Evolutionary conservation across 2,113 vertebrate genomes (phyloP).

Genomic region (Pao palembangensis): DNA sequence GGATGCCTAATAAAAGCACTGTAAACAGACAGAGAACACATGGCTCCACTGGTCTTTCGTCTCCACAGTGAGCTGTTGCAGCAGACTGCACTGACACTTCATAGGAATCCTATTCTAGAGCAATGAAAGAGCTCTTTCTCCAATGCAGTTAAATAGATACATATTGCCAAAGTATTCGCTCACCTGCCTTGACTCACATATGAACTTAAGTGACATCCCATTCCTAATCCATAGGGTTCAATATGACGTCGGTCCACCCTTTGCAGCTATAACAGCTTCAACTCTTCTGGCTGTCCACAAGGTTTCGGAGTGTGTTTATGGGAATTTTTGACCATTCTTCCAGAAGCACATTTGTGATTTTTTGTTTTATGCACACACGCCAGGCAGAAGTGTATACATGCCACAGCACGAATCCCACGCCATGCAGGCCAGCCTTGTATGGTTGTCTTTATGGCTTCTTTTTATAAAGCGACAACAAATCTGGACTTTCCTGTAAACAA

Average conservation of each 20-base stretch:
- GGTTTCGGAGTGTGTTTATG: too few species aligned
- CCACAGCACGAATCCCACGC: slow-evolving; percentile 22
- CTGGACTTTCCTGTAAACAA: slow-evolving; percentile 54
- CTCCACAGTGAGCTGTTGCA: slow-evolving; percentile 45
- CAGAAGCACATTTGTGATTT: too few species aligned
- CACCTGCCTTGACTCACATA: too few species aligned
- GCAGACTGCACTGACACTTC: slow-evolving; percentile 43
- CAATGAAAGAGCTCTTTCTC: slow-evolving; percentile 55
- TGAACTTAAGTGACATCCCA: too few species aligned
- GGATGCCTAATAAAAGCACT: slow-evolving; percentile 74
- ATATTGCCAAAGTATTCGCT: too few species aligned
- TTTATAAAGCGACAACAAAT: slow-evolving; percentile 48
- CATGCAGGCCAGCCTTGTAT: slow-evolving; percentile 26
- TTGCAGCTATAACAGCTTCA: too few species aligned
- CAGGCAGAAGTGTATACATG: slow-evolving; percentile 3
- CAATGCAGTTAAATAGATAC: slow-evolving; percentile 36
- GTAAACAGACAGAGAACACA: slow-evolving; percentile 71
- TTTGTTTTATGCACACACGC: slow-evolving; percentile 12
- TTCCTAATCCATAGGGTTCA: too few species aligned
- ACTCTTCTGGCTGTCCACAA: too few species aligned
- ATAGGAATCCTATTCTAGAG: slow-evolving; percentile 47
- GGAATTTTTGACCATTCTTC: too few species aligned
- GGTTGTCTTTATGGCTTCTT: slow-evolving; percentile 43
- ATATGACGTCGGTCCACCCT: too few species aligned
- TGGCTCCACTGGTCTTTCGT: slow-evolving; percentile 60